A percentile compares a stretch with the other conserved stretches of the same genome.
Evolutionary conservation across 2,113 vertebrate genomes (phyloP).

Genomic region (Eulacestoma nigropectus): DNA sequence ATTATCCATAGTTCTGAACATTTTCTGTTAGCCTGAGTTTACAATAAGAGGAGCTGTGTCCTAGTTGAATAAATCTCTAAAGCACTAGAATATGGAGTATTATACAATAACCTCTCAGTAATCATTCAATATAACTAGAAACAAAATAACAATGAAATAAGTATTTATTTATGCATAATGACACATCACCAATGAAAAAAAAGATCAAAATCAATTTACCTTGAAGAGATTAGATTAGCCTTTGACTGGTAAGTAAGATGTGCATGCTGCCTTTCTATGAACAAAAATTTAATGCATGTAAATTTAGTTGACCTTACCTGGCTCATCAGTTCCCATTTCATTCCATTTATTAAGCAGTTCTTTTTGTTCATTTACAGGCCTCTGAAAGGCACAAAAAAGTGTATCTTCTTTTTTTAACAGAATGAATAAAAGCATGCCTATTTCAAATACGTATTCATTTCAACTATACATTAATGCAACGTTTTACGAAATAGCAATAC

Average conservation of each 20-base stretch:
- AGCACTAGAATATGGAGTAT: background rate
- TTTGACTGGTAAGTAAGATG: background rate
- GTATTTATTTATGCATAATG: background rate
- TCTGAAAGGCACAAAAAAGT: constrained; percentile 71
- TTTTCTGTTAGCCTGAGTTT: background rate
- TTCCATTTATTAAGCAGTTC: constrained; percentile 96
- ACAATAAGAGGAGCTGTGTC: background rate
- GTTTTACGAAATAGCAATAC: background rate
- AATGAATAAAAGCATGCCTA: background rate
- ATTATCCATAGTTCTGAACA: background rate
- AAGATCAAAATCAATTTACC: background rate
- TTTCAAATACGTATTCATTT: background rate
- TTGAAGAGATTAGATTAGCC: background rate
- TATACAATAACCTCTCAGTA: background rate
- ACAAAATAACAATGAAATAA: background rate
- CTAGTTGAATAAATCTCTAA: background rate
- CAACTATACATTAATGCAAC: background rate
- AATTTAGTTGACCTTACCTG: constrained; percentile 74
- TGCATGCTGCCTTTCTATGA: background rate
- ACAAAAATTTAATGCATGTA: background rate
- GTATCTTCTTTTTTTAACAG: background rate
- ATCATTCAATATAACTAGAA: background rate
- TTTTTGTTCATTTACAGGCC: constrained; percentile 86
- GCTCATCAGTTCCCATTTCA: constrained; percentile 98
- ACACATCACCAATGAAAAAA: background rate